phyloP scores from a whole-genome alignment of 2,113 vertebrate genomes.

The Pangasianodon hypophthalmus region DNA sequence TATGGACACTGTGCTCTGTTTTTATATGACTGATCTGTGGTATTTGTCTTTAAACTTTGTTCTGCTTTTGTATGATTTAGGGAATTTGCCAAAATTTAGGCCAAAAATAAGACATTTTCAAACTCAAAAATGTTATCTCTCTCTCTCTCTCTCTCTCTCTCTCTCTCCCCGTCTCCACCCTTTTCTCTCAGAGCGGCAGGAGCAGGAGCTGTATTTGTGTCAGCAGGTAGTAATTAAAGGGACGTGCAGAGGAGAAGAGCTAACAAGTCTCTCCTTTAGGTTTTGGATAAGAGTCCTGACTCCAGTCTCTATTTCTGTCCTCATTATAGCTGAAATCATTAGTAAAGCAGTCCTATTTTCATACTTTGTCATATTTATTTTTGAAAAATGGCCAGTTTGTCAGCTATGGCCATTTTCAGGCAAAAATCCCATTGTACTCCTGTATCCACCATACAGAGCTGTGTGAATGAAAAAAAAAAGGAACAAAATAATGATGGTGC shows the following conservation, averaged over 20 bases:
- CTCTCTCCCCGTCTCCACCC: background rate
- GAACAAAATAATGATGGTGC: conserved; percentile 4
- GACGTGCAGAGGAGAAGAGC: background rate
- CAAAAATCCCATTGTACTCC: background rate
- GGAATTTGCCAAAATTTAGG: background rate
- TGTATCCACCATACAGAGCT: background rate
- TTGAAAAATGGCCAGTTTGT: background rate
- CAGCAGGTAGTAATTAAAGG: conserved; percentile 37
- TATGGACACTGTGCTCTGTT: background rate
- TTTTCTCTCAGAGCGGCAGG: background rate
- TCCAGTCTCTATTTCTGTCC: background rate
- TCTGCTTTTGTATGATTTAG: background rate
- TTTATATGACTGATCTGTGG: background rate
- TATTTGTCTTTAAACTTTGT: no score
- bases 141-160: background rate
- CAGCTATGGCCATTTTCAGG: no score
- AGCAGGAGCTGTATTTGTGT: background rate
- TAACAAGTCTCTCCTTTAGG: background rate
- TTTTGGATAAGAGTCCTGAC: background rate
- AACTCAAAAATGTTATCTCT: background rate
- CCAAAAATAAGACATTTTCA: background rate
- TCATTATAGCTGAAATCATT: background rate
- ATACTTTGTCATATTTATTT: conserved; percentile 1
- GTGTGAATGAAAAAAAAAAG: background rate
- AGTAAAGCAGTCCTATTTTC: background rate